Base-by-base conservation (phyloP, 1,140 invertebrate species). In the Eufriesea mexicana region DNA sequence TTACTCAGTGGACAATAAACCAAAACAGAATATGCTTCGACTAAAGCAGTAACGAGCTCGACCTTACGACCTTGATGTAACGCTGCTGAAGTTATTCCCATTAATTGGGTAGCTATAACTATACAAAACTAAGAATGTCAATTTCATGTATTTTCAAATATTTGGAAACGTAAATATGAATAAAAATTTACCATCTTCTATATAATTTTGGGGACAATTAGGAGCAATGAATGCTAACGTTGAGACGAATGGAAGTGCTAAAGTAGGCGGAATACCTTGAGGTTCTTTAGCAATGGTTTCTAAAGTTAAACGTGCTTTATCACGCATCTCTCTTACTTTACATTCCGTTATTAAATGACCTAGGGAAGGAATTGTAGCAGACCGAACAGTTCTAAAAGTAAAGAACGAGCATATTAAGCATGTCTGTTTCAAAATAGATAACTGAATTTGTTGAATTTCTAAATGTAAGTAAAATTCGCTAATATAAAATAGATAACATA, bases 251-350 rank as follows among this genome's bases (percentile, higher is more conserved):
- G 95, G 93, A 66, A 95, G 86, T 8, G 94, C 90, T 57, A 95
- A 90, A 54, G 90, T 86, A 76, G 93, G 89, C 75, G 94, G 94
- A 42, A 93, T 68, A 57, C 90, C 90, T 51, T 92, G 91, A 54
- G 91, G 86, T 57, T 94, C 92, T 78, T 91, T 91, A 28, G 91
- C 89, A 61, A 97, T 96, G 7, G 95, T 95, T 92, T 97, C 96
- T n/a, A 97, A 91, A 88, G 97, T 96, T 91, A 97, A 95, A 87
- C 96, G 96, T 54, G 96, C 96, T 93, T 97, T 96, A 87, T 97
- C 96, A 73, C 96, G 94, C 28, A 96, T 95, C 94, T 97, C 93
- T 83, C 88, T 93, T 2, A 93, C 89, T 70, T 90, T 95, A 57
- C 95, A 95, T 70, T 95, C 95, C 35, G 95, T 96, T 84, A 97